phyloP scores from a whole-genome alignment of 1,140 invertebrate genomes.

The Lepidurus couesii region DNA sequence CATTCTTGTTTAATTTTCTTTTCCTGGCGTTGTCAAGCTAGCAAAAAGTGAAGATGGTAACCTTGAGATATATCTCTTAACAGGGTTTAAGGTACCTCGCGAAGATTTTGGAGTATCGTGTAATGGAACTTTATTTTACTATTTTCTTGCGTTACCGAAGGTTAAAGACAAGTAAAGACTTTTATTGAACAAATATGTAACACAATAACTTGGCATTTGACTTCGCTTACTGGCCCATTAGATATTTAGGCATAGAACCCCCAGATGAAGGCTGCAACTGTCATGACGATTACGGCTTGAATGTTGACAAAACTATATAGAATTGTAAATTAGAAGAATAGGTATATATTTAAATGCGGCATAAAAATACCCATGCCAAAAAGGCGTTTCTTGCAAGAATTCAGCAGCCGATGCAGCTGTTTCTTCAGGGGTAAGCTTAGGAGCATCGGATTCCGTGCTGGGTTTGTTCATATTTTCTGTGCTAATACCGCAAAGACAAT shows the following conservation, averaged over 20 bases:
- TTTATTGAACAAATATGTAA: too few species aligned
- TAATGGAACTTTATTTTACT: too few species aligned
- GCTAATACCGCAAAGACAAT: constrained; percentile 35
- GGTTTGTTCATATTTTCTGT: constrained; percentile 32
- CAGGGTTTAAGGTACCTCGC: too few species aligned
- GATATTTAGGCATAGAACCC: constrained; percentile 39
- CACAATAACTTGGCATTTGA: neutral
- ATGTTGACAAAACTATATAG: constrained; percentile 40
- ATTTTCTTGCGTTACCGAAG: too few species aligned
- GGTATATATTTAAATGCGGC: constrained; percentile 12
- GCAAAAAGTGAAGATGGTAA: too few species aligned
- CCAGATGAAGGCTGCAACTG: constrained; percentile 40
- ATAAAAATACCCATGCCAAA: constrained; percentile 38
- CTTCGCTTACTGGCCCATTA: neutral
- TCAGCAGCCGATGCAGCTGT: constrained; percentile 39
- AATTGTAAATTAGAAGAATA: constrained; percentile 21
- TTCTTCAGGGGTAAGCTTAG: constrained; percentile 38
- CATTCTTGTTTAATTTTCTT: neutral
- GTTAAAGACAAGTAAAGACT: too few species aligned
- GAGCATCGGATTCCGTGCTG: constrained; percentile 28
- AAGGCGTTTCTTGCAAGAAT: constrained; percentile 39
- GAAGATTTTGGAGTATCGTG: too few species aligned
- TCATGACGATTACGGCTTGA: constrained; percentile 40
- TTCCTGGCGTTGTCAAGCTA: too few species aligned
- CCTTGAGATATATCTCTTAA: too few species aligned